A percentile compares a stretch with the other conserved stretches of the same genome.
Evolutionary conservation across 23 tunicate genomes (phyloP).

Genomic region (Clavelina lepadiformis): DNA sequence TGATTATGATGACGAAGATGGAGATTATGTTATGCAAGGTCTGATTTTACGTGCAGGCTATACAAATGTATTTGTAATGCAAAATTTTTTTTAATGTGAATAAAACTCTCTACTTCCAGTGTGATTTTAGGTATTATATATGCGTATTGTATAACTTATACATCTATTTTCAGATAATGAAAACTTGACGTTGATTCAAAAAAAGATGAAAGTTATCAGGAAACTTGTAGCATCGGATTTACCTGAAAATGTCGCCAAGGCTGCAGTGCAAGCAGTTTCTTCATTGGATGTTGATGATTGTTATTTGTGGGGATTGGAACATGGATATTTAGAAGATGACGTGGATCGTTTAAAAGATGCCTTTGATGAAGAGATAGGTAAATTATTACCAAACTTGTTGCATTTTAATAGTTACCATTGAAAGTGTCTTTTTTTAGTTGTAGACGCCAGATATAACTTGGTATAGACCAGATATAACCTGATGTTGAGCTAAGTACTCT

Average conservation of each 20-base stretch:
- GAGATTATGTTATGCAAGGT: too few relatives aligned
- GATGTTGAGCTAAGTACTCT: not conserved
- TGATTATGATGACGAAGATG: not conserved
- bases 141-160: too few relatives aligned
- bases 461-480: too few relatives aligned
- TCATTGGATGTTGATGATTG: conserved; percentile 48
- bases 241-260: conserved; percentile 52
- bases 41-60: too few relatives aligned
- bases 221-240: conserved; percentile 35
- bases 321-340: conserved; percentile 14
- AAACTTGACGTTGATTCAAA: conserved; percentile 5
- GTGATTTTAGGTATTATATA: too few relatives aligned
- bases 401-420: too few relatives aligned
- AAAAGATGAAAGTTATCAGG: conserved; percentile 41
- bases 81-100: too few relatives aligned
- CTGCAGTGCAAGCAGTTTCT: conserved; percentile 57
- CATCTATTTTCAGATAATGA: conserved; percentile 1
- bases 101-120: too few relatives aligned
- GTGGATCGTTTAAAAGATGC: conserved; percentile 6
- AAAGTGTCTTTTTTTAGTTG: too few relatives aligned
- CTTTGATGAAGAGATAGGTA: conserved; percentile 52
- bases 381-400: too few relatives aligned
- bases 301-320: conserved; percentile 38
- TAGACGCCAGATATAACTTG: too few relatives aligned
- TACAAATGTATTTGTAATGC: too few relatives aligned